These are phyloP conservation scores for Morinoia aosen DNA, from an alignment of 2,888 invertebrate species.

Conservation along the genomic window DNA sequence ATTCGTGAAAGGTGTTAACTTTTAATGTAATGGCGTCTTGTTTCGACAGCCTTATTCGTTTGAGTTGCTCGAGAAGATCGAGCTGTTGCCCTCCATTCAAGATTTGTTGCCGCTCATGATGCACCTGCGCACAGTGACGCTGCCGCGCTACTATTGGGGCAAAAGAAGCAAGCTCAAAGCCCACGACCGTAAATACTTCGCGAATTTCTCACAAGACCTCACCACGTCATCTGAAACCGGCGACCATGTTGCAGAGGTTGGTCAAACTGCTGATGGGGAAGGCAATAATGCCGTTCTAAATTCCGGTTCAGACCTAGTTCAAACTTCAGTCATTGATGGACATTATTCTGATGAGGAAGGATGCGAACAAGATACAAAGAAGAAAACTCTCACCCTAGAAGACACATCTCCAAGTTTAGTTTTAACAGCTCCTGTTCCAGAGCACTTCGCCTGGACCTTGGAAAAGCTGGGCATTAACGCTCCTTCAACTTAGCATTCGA, in stretches of 20 bases:
- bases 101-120: background rate
- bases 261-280: background rate
- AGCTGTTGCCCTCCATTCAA: background rate
- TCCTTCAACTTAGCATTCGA: background rate
- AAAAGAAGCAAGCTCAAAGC: background rate
- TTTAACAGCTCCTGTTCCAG: background rate
- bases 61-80: background rate
- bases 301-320: background rate
- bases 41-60: background rate
- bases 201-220: background rate
- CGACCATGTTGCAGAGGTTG: background rate
- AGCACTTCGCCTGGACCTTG: conserved; percentile 7
- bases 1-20: background rate
- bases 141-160: background rate
- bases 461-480: background rate
- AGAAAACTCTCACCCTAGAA: background rate
- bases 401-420: background rate
- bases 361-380: background rate
- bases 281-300: background rate
- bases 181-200: background rate
- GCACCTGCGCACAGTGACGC: background rate
- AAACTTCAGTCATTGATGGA: background rate
- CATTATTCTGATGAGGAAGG: background rate
- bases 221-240: background rate
- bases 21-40: background rate